Conservation (phyloP, 2,888 invertebrate genomes). For the Cartodere bifasciata region DNA sequence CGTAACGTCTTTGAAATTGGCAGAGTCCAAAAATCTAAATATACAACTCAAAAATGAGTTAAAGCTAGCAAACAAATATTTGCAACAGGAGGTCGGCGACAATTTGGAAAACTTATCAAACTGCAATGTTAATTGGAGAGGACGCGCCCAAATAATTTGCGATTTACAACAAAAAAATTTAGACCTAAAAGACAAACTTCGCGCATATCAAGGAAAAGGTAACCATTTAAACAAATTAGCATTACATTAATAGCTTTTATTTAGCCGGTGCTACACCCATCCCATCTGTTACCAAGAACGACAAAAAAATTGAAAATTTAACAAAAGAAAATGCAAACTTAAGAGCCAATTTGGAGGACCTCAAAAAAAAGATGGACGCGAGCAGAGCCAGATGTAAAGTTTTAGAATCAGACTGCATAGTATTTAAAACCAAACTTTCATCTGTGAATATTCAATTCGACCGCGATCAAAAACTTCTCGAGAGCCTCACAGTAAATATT, state of each 20-base stretch:
- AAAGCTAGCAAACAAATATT: conserved; percentile 56
- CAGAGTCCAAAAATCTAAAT: conserved; percentile 56
- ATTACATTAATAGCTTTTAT: neutral
- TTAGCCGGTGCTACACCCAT: neutral
- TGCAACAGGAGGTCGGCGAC: conserved; percentile 66
- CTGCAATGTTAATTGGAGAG: conserved; percentile 56
- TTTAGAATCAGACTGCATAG: conserved; percentile 49
- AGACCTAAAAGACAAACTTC: conserved; percentile 53
- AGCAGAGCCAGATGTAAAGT: conserved; percentile 54
- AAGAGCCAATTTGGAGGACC: conserved; percentile 43
- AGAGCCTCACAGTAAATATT: conserved; percentile 45
- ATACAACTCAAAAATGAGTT: conserved; percentile 57
- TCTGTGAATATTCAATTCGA: conserved; percentile 49
- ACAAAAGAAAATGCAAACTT: conserved; percentile 44
- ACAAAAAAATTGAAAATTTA: conserved; percentile 38
- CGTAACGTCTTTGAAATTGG: conserved; percentile 47
- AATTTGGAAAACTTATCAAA: conserved; percentile 50
- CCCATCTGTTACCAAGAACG: conserved; percentile 11
- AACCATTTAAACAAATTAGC: conserved; percentile 4
- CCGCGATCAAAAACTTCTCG: conserved; percentile 49
- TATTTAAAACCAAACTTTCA: conserved; percentile 44
- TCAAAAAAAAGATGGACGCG: conserved; percentile 52
- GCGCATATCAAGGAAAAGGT: conserved; percentile 23
- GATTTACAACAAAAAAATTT: conserved; percentile 53
- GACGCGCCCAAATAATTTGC: conserved; percentile 63